Evolutionary conservation across 2,113 vertebrate species (phyloP).

Genomic region (Cricetomys ansorgei): DNA sequence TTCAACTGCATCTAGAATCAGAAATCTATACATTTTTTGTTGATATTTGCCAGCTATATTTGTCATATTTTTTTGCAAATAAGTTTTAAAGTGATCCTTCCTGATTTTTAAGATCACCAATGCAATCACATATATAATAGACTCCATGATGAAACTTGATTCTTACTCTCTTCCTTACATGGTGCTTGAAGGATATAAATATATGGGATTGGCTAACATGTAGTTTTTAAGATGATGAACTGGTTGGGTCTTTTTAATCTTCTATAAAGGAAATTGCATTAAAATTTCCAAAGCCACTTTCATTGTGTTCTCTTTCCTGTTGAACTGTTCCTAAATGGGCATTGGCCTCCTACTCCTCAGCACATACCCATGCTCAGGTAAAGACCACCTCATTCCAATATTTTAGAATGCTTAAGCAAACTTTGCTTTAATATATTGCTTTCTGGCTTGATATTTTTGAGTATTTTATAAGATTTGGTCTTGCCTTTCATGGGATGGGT

Average conservation of each 20-base stretch:
- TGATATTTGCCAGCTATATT: conserved; percentile 51
- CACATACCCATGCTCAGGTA: background rate
- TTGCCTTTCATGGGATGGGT: background rate
- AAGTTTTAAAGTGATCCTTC: conserved; percentile 56
- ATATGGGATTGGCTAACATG: background rate
- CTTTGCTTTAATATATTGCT: background rate
- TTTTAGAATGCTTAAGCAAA: background rate
- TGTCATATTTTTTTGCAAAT: conserved; percentile 47
- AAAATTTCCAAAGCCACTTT: background rate
- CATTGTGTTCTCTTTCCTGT: background rate
- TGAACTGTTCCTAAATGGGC: background rate
- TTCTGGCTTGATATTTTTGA: background rate
- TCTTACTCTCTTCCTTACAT: background rate
- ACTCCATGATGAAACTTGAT: background rate
- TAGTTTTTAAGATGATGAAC: background rate
- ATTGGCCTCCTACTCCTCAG: background rate
- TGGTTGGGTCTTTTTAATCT: background rate
- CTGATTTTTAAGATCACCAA: conserved; percentile 33
- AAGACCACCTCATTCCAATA: background rate
- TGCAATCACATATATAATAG: background rate
- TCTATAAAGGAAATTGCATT: background rate
- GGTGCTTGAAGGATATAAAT: background rate
- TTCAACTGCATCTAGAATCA: conserved; percentile 64
- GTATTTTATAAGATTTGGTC: background rate
- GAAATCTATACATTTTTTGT: conserved; percentile 28